Base-by-base conservation (phyloP, 2,888 invertebrate species). In the Plebejus anna region DNA sequence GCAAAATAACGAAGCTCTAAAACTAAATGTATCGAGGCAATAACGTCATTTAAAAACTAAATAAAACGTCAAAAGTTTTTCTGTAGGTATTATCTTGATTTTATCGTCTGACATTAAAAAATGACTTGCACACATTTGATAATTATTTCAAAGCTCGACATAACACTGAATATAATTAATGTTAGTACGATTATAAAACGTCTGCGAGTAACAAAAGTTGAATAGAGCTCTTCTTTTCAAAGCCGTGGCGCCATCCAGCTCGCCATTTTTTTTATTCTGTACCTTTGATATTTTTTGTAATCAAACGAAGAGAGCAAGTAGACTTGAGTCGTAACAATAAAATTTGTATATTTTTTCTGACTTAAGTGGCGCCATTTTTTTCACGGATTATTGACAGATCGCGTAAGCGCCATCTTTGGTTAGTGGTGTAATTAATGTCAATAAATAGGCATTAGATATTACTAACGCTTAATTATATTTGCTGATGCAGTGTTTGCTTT, bases 101-200 rank as follows among this genome's bases (percentile, higher is more conserved):
- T 32, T 32, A 66, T 36, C 32, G 13, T 72, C 22, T 47, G 72
- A 72, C 72, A 47, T 42, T 47, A 22, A n/a, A 72, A 72, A 72
- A 47, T 47, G 22, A 72, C 72, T 42, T 47, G 28, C 47, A 47
- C 47, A 28, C 5, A 73, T 47, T 55, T 73, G 11, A 73, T 51
- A 28, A 47, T 73, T 28, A 51, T 73, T 28, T 16, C 51, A 73
- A 73, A 32, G 51, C 13, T 51, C 72, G 73, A 88, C 47, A 9
- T 47, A 47, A 47, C 88, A 88, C 88, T 88, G 89, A 87, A 89
- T 87, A 88, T 90, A 90, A 92, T 92, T 89, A 88, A 89, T 82
- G 81, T 79, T 81, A 86, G 88, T 87, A 89, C 89, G 88, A 28
- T 66, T 66, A 66, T 72, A 51, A 87, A 73, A 61, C 66, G 51